Evolutionary conservation across 2,888 invertebrate species (phyloP).

Genomic region (Barypeithes pellucidus): DNA sequence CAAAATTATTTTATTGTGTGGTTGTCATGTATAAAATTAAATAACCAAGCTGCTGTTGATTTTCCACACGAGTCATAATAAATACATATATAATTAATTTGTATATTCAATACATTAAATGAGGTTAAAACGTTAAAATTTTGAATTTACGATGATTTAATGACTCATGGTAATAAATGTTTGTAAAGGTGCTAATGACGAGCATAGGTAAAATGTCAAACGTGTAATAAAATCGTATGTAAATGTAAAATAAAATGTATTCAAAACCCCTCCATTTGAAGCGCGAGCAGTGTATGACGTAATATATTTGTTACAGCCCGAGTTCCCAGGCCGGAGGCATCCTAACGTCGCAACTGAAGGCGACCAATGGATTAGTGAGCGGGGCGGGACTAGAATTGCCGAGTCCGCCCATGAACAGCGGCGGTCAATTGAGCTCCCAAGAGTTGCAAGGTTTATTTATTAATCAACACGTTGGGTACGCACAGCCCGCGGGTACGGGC

Average conservation of each 20-base stretch:
- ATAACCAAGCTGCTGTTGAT: no score
- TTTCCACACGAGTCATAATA: no score
- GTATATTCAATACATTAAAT: conserved; percentile 1
- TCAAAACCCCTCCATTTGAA: conserved; percentile 38
- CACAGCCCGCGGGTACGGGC: conserved; percentile 68
- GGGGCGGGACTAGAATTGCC: conserved; percentile 76
- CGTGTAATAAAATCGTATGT: conserved; percentile 36
- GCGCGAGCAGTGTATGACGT: conserved; percentile 60
- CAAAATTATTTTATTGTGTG: no score
- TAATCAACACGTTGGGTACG: conserved; percentile 77
- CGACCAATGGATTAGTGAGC: conserved; percentile 81
- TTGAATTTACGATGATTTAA: conserved; percentile 16
- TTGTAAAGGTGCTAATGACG: conserved; percentile 20
- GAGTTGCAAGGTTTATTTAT: conserved; percentile 74
- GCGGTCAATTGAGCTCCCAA: conserved; percentile 77
- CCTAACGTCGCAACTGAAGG: conserved; percentile 80
- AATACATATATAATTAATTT: not conserved
- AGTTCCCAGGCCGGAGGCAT: conserved; percentile 71
- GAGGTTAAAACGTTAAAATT: conserved; percentile 8
- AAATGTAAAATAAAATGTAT: conserved; percentile 37
- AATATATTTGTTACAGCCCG: conserved; percentile 69
- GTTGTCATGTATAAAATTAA: no score
- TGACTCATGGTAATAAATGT: conserved; percentile 17
- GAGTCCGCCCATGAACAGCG: conserved; percentile 69
- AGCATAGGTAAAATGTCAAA: conserved; percentile 30